These are phyloP conservation scores for Cybosia mesomella DNA, from an alignment of 2,888 invertebrate genomes.

Conservation along the genomic window DNA sequence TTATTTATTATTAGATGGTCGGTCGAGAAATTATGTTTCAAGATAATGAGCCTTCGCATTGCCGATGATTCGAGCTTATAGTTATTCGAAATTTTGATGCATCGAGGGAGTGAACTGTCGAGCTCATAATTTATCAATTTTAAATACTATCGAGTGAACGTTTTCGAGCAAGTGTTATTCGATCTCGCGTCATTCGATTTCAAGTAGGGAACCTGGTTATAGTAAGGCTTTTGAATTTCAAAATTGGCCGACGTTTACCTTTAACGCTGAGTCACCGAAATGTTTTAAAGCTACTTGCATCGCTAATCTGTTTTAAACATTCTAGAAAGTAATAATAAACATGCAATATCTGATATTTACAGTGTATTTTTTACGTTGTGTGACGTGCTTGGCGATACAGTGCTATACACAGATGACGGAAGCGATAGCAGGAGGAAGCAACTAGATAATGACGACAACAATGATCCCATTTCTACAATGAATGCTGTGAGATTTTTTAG, in stretches of 20 bases:
- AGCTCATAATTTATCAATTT: too few species aligned
- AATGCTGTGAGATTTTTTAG: conserved; percentile 13
- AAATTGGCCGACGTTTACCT: neutral
- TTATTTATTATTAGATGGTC: too few species aligned
- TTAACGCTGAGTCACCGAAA: neutral
- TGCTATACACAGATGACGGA: conserved; percentile 28
- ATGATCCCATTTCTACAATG: conserved; percentile 14
- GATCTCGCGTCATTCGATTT: too few species aligned
- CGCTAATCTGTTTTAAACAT: conserved; percentile 23
- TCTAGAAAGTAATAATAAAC: conserved; percentile 13
- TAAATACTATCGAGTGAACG: too few species aligned
- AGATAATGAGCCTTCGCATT: too few species aligned
- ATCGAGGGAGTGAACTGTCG: too few species aligned
- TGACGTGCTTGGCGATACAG: conserved; percentile 23
- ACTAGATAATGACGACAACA: conserved; percentile 18
- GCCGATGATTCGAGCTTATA: too few species aligned
- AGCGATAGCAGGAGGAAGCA: conserved; percentile 40
- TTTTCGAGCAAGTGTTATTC: too few species aligned
- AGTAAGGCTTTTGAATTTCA: neutral
- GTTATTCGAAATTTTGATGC: too few species aligned
- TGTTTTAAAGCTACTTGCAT: neutral
- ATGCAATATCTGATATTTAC: conserved; percentile 19
- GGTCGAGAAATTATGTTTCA: too few species aligned
- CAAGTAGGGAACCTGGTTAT: too few species aligned
- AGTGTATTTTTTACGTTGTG: conserved; percentile 26